Conservation (phyloP, 1,140 invertebrate genomes). For the Pararge aegeria region DNA sequence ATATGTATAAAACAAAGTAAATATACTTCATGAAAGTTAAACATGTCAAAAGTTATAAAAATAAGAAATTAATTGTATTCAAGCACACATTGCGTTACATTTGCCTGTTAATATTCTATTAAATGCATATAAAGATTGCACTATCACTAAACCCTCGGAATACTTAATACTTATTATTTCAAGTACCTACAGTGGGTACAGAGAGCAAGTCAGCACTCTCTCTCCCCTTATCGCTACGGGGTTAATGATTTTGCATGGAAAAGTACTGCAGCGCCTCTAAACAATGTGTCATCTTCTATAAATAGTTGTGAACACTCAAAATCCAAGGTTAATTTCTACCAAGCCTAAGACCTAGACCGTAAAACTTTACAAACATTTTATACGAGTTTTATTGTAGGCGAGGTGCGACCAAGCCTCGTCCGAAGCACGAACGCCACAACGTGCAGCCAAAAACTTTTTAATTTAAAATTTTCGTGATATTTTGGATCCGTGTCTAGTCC, state of each 20-base stretch:
- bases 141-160: background rate
- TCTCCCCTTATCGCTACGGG: slow-evolving; percentile 57
- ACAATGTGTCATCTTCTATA: slow-evolving; percentile 63
- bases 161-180: background rate
- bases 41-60: background rate
- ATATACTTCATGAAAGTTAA: background rate
- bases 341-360: too few relatives aligned
- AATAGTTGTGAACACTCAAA: too few relatives aligned
- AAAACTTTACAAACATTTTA: too few relatives aligned
- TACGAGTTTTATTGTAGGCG: too few relatives aligned
- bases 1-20: too few relatives aligned
- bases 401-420: too few relatives aligned
- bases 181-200: background rate
- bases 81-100: background rate
- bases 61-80: background rate
- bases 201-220: slow-evolving; percentile 44
- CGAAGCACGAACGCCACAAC: too few relatives aligned
- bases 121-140: background rate
- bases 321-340: too few relatives aligned
- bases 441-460: too few relatives aligned
- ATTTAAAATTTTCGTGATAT: too few relatives aligned
- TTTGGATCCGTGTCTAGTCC: too few relatives aligned
- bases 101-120: background rate
- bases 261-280: slow-evolving; percentile 53
- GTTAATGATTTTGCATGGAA: slow-evolving; percentile 69